Conservation (phyloP, 2,888 invertebrate genomes). For the Cephus rjabovi region DNA sequence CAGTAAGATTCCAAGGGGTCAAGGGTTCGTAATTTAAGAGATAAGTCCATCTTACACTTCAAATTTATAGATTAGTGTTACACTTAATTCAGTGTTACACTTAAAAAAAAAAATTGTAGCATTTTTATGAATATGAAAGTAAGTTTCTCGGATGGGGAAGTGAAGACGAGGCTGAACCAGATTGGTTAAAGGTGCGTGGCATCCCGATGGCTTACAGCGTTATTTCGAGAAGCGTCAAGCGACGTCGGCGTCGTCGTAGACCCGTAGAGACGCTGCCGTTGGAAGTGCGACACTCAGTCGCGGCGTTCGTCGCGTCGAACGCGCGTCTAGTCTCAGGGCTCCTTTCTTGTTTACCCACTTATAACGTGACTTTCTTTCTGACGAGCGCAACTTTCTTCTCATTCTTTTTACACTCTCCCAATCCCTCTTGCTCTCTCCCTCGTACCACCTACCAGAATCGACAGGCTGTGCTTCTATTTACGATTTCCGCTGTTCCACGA, state of each 20-base stretch:
- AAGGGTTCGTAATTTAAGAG: not conserved
- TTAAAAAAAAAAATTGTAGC: not conserved
- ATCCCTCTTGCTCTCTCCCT: not conserved
- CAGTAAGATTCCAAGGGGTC: not conserved
- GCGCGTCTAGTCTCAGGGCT: not conserved
- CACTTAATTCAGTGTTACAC: not conserved
- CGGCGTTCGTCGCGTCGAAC: constrained; percentile 8
- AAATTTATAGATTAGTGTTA: not conserved
- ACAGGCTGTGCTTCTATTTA: not conserved
- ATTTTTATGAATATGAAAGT: not conserved
- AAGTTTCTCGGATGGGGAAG: not conserved
- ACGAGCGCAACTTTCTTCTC: not conserved
- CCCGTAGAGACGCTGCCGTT: constrained; percentile 1
- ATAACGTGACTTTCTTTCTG: not conserved
- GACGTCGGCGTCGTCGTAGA: constrained; percentile 22
- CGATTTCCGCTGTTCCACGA: not conserved
- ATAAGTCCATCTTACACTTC: not conserved
- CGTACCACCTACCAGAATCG: not conserved
- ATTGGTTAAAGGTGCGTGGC: not conserved
- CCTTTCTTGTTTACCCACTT: constrained; percentile 14
- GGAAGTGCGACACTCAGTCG: constrained; percentile 1
- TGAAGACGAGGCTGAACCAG: not conserved
- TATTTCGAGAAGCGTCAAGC: constrained; percentile 42
- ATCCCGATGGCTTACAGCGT: constrained; percentile 17
- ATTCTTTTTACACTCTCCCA: not conserved